A percentile compares a stretch with the other conserved stretches of the same genome.
Conservation (phyloP, 2,888 invertebrate genomes). For the Keiferia lycopersicella region DNA sequence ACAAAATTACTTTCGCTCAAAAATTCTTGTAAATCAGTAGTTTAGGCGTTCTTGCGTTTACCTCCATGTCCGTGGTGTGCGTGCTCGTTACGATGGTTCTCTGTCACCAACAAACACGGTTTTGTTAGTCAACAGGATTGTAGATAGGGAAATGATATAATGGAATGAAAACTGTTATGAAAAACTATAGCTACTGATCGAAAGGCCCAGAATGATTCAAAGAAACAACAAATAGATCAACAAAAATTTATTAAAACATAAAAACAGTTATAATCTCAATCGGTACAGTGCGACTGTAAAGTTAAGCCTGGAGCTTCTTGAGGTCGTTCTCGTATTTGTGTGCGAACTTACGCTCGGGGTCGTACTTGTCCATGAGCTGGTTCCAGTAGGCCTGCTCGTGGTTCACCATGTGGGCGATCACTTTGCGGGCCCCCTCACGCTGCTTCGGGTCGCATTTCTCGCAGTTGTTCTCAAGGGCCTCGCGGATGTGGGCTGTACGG, state of each 20-base stretch:
- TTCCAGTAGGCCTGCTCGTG: slow-evolving; percentile 55
- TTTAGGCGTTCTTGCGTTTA: slow-evolving; percentile 6
- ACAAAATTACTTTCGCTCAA: too few relatives aligned
- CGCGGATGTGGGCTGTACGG: slow-evolving; percentile 49
- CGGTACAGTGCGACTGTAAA: background rate
- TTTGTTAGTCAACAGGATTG: background rate
- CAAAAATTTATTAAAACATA: background rate
- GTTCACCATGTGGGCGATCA: slow-evolving; percentile 51
- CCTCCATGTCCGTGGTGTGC: background rate
- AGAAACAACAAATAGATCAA: background rate
- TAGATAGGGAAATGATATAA: background rate
- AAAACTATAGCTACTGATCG: background rate
- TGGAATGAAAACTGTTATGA: background rate
- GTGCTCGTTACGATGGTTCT: background rate
- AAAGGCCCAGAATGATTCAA: too few relatives aligned
- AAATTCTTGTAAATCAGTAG: background rate
- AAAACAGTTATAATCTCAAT: background rate
- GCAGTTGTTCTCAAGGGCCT: slow-evolving; percentile 53
- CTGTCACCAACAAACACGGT: slow-evolving; percentile 1
- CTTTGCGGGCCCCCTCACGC: slow-evolving; percentile 43
- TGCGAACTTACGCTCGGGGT: slow-evolving; percentile 56
- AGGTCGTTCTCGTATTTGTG: slow-evolving; percentile 55
- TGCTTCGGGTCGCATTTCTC: slow-evolving; percentile 49
- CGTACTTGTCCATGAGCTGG: slow-evolving; percentile 59
- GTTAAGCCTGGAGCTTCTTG: background rate